Base-by-base conservation (phyloP, 2,888 invertebrate species). In the Thecocarcelia acutangulata region DNA sequence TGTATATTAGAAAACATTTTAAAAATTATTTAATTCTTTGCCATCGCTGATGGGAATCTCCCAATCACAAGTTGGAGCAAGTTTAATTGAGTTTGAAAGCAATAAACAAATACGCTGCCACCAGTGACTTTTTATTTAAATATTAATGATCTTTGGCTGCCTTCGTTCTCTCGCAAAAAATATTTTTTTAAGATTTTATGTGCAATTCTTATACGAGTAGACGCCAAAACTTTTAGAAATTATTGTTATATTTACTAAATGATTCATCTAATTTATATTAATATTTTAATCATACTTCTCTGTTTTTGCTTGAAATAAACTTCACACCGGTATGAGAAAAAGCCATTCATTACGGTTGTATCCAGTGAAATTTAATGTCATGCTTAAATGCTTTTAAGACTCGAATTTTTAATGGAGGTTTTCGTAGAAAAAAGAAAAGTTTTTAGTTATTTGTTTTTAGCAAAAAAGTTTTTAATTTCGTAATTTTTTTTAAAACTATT, bases 131-230 rank as follows among this genome's bases (percentile, higher is more conserved):
- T 37, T 37, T 11, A 37, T 19, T 37, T 37, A 3, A 40, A 52
- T 37, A 40, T 52, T 40, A 40, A 40, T 40, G 66, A 66, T 52
- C 15, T 52, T 52, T 52, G n/a, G 48, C 9, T 33, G 15, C 48
- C 17, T 11, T 17, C 61, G 28, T 15, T 19, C 48, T 13, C 64
- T 37, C 1, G 4, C 5, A 12, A 37, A 13, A 15, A 64, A 21
- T 3, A 33, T 8, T 19, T 52, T 9, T 28, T 15, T 24, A 9
- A 37, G 33, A 33, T 2, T 6, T 63, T n/a, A n/a, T n/a, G n/a
- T n/a, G n/a, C n/a, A n/a, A n/a, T n/a, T n/a, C n/a, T 15, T 28
- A 13, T 17, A 33, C 64, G 15, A 19, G 28, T 21, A 37, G 24
- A 24, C 24, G 52, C 52, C 40, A 40, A 24, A 44, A 66, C 5